Conservation (phyloP, 1,140 invertebrate genomes). For the Phortica variegata region DNA sequence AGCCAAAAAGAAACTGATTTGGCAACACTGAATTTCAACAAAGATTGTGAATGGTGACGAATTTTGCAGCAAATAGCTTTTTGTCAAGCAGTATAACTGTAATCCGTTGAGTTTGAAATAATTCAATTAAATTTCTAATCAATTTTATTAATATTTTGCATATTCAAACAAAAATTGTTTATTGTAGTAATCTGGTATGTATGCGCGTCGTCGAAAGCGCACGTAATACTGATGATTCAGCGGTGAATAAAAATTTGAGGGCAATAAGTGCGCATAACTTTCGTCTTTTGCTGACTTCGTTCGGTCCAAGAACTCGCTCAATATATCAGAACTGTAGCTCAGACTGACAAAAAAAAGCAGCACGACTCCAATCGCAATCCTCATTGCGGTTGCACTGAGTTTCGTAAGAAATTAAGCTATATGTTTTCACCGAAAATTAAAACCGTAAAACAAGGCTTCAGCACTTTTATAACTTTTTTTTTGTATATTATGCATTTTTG, state of each 20-base stretch:
- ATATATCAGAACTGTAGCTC: not conserved
- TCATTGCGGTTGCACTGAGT: conserved; percentile 8
- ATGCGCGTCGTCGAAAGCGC: conserved; percentile 25
- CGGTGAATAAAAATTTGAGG: conserved; percentile 35
- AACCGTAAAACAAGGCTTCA: conserved; percentile 1
- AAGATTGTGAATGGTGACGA: too few species aligned
- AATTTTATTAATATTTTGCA: too few species aligned
- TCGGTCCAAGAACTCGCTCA: conserved; percentile 29
- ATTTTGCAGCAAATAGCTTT: too few species aligned
- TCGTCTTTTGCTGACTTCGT: conserved; percentile 7
- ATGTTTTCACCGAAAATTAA: conserved; percentile 3
- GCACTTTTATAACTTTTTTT: not conserved
- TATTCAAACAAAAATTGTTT: too few species aligned
- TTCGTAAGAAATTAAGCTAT: conserved; percentile 15
- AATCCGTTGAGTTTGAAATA: too few species aligned
- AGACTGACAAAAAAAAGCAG: conserved; percentile 4
- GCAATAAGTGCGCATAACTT: conserved; percentile 25
- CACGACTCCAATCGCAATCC: too few species aligned
- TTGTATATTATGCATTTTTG: too few species aligned
- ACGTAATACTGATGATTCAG: conserved; percentile 40
- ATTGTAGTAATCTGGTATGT: too few species aligned
- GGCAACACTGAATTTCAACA: too few species aligned
- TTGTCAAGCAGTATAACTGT: too few species aligned
- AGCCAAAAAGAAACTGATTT: too few species aligned
- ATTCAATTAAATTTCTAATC: too few species aligned